Conservation (phyloP, 2,888 invertebrate species). For the Slavum lentiscoides region DNA sequence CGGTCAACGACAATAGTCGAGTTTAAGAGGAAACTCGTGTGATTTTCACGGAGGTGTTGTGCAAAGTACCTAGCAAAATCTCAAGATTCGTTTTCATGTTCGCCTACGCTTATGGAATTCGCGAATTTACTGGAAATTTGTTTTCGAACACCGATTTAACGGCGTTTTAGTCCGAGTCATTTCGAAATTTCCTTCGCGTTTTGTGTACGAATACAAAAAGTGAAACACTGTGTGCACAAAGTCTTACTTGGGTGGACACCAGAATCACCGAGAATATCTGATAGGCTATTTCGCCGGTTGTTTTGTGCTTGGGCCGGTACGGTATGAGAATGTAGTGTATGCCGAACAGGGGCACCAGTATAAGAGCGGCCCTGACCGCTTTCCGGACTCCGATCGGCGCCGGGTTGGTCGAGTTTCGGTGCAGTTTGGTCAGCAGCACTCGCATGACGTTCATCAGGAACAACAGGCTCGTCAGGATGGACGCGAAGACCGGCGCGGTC, state of each 20-base stretch:
- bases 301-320: slow-evolving; percentile 71
- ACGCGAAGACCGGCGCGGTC: slow-evolving; percentile 76
- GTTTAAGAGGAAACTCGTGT: too few species aligned
- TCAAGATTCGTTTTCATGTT: background rate
- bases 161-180: too few species aligned
- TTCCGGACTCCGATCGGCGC: slow-evolving; percentile 67
- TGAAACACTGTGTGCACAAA: too few species aligned
- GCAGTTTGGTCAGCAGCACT: slow-evolving; percentile 80
- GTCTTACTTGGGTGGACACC: slow-evolving; percentile 80
- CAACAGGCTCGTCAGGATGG: slow-evolving; percentile 78
- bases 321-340: slow-evolving; percentile 88
- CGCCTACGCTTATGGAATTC: too few species aligned
- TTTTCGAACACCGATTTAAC: too few species aligned
- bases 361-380: slow-evolving; percentile 75
- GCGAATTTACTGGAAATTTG: too few species aligned
- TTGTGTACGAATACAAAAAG: too few species aligned
- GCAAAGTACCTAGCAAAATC: too few species aligned
- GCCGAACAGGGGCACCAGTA: slow-evolving; percentile 88
- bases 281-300: slow-evolving; percentile 76
- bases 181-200: too few species aligned
- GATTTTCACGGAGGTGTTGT: too few species aligned
- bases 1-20: too few species aligned
- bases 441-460: slow-evolving; percentile 89
- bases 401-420: slow-evolving; percentile 68
- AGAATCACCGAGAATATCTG: slow-evolving; percentile 83